phyloP scores from a whole-genome alignment of 2,797 vertebrate genomes.

The Artibeus lituratus region DNA sequence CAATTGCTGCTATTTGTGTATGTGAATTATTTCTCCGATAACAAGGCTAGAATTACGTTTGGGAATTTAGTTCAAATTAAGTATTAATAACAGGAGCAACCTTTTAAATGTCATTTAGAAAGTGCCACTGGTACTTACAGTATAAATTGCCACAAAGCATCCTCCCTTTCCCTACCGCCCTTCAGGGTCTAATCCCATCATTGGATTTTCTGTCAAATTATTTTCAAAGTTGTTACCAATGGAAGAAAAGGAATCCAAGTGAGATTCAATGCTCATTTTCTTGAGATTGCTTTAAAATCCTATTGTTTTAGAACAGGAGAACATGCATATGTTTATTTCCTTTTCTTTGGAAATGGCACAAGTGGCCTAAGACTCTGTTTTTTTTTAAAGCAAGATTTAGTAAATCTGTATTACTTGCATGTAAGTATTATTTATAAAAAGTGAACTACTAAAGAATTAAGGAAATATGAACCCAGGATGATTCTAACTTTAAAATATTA shows the following conservation, averaged over 20 bases:
- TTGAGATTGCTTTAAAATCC: neutral
- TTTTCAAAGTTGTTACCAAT: conserved; percentile 26
- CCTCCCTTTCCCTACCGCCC: neutral
- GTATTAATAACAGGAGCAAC: conserved; percentile 13
- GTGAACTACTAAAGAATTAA: neutral
- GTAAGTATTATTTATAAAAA: neutral
- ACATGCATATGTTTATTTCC: neutral
- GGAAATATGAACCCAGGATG: conserved; percentile 7
- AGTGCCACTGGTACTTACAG: neutral
- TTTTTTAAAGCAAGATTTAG: neutral
- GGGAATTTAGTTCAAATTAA: conserved; percentile 60
- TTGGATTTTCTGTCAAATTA: conserved; percentile 39
- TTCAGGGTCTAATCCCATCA: conserved; percentile 1
- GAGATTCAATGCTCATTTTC: neutral
- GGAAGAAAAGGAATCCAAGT: neutral
- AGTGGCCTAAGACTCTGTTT: neutral
- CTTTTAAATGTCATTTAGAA: conserved; percentile 47
- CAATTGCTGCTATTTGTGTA: conserved; percentile 42
- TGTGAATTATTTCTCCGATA: conserved; percentile 52
- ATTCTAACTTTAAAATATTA: conserved; percentile 20
- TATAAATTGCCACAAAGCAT: neutral
- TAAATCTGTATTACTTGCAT: neutral
- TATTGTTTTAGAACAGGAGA: neutral
- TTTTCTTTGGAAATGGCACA: conserved; percentile 31
- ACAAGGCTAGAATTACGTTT: conserved; percentile 10